Evolutionary conservation across 2,113 vertebrate genomes (phyloP), one percentile per base, ranked within the genome.

Genomic region (Poeciliopsis prolifica): DNA sequence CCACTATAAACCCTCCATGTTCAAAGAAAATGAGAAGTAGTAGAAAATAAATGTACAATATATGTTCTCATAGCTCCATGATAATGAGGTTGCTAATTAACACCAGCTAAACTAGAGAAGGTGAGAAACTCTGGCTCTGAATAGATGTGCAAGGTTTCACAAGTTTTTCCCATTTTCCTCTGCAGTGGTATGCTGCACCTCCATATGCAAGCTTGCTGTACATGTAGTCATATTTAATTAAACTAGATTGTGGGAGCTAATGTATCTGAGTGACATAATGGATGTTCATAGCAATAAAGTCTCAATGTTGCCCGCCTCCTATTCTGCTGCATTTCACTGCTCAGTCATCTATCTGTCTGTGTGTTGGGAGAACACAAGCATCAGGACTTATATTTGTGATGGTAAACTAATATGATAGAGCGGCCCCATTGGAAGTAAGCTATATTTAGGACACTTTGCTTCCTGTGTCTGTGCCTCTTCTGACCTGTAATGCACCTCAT

Each of bases 31-130:
- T 61, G 77, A 83, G 74, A 84, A 84, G 35, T 33, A 69, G 78
- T 68, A 75, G 75, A 87, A 82, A 78, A 90, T 80, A 88, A 80
- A 88, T 88, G 84, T 68, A 65, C 72, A 76, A 76, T 78, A 73
- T 76, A 78, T 37, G 51, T 67, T 87, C 85, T 79, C 86, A 69
- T 81, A 87, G 92, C 87, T 91, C 85, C 80, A 80, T 80, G 81
- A 87, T 92, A 92, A 90, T 88, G 81, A 88, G 74, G 72, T 90
- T 90, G 89, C 85, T 93, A 93, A 94, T 94, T 94, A 95, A 90
- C 92, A 87, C 85, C 80, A 89, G 88, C 89, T 90, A 76, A 85
- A 86, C 89, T 82, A 83, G 74, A 77, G 81, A 86, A 94, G 90
- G 93, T 93, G 94, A 93, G 88, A 94, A 93, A 81, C 87, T 82